Evolutionary conservation across 2,797 vertebrate species (phyloP).

Genomic region (Hippopotamyrus pictus): DNA sequence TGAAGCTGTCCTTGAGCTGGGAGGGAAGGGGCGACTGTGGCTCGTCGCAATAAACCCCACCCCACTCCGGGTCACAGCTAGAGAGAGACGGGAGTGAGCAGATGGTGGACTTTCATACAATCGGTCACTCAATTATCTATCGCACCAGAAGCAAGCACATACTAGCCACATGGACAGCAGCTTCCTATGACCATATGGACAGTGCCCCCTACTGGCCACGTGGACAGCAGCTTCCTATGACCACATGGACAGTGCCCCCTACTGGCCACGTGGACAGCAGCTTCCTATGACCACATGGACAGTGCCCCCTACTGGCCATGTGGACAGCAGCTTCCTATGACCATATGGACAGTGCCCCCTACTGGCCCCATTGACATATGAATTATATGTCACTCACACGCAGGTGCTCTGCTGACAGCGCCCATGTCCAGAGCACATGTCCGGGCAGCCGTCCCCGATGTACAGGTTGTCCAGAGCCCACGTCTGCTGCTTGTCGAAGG

Average conservation of each 20-base stretch:
- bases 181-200: background rate
- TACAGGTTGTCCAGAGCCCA: slow-evolving; percentile 97
- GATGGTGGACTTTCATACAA: background rate
- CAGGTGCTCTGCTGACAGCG: slow-evolving; percentile 83
- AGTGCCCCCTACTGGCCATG: background rate
- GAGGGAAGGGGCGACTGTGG: slow-evolving; percentile 73
- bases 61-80: slow-evolving; percentile 92
- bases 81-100: background rate
- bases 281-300: no score
- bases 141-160: background rate
- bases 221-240: background rate
- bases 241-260: background rate
- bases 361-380: background rate
- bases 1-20: slow-evolving; percentile 97
- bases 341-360: no score
- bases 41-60: slow-evolving; percentile 87
- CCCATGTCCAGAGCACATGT: slow-evolving; percentile 93
- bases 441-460: slow-evolving; percentile 90
- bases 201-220: background rate
- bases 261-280: background rate
- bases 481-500: slow-evolving; percentile 97
- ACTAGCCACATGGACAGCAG: background rate
- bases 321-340: background rate
- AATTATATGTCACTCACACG: slow-evolving; percentile 68
- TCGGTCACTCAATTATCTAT: background rate